Conservation (phyloP, 2,113 vertebrate species). For the Seriola aureovittata region DNA sequence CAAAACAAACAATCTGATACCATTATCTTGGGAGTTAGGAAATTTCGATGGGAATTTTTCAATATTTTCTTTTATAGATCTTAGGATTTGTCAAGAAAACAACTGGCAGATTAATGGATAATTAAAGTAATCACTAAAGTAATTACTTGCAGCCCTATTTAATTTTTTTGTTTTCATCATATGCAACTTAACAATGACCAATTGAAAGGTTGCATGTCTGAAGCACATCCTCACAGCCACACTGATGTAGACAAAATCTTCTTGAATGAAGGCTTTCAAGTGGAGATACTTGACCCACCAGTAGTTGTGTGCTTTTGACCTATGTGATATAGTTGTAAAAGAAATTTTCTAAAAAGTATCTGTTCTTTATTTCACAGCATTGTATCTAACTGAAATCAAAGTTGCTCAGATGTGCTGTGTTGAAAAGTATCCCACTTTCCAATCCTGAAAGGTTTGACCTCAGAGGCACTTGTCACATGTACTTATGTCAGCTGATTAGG, state of each 20-base stretch:
- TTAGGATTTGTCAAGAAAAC: too few relatives aligned
- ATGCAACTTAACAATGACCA: too few relatives aligned
- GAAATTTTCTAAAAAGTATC: background rate
- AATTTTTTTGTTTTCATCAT: background rate
- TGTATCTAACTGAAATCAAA: background rate
- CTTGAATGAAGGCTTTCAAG: background rate
- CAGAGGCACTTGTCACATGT: constrained; percentile 13
- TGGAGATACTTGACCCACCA: background rate
- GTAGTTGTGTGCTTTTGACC: background rate
- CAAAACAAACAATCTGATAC: background rate
- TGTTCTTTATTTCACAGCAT: background rate
- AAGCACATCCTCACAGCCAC: too few relatives aligned
- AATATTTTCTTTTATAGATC: too few relatives aligned
- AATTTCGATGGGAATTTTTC: background rate
- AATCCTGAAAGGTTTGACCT: constrained; percentile 28
- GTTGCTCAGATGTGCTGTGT: background rate
- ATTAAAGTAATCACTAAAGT: background rate
- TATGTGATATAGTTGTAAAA: background rate
- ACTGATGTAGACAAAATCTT: too few relatives aligned
- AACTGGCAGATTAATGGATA: background rate
- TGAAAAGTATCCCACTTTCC: background rate
- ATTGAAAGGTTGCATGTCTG: too few relatives aligned
- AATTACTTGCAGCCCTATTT: background rate
- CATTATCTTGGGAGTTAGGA: background rate
- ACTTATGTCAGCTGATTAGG: constrained; percentile 51